phyloP scores from a whole-genome alignment of 1,140 invertebrate species.

The Diprion similis region DNA sequence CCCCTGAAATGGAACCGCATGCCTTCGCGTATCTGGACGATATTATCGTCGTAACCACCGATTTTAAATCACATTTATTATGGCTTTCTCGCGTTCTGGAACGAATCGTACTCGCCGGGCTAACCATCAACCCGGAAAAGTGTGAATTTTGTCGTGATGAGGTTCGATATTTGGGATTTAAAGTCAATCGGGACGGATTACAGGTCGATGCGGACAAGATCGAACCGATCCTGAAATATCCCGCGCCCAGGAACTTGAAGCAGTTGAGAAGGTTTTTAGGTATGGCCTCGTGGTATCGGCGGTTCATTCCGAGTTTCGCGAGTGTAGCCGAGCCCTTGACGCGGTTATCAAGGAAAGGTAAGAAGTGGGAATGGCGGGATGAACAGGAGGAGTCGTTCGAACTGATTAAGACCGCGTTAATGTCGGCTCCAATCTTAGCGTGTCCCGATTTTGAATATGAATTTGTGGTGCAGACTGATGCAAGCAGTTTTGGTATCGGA shows the following conservation, averaged over 20 bases:
- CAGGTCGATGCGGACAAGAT: conserved; percentile 44
- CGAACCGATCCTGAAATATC: conserved; percentile 47
- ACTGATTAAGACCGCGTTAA: no score
- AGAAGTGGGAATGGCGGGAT: conserved; percentile 33
- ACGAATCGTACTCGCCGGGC: conserved; percentile 16
- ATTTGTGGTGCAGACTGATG: no score
- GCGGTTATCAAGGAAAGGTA: conserved; percentile 39
- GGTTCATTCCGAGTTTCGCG: conserved; percentile 54
- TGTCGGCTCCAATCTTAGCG: no score
- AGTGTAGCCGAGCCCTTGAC: conserved; percentile 48
- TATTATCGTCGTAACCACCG: conserved; percentile 38
- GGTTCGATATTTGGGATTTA: conserved; percentile 45
- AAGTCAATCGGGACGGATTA: conserved; percentile 42
- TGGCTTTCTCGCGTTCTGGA: conserved; percentile 29
- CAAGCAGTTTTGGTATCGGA: conserved; percentile 26
- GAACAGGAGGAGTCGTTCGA: no score
- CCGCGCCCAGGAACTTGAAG: conserved; percentile 45
- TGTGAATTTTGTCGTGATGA: conserved; percentile 35
- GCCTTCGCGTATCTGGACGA: conserved; percentile 44
- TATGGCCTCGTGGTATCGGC: conserved; percentile 52
- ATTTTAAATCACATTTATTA: conserved; percentile 44
- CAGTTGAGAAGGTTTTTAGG: conserved; percentile 51
- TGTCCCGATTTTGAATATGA: no score
- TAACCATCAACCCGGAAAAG: conserved; percentile 40
- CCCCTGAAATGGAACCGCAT: conserved; percentile 34